A percentile compares a stretch with the other conserved stretches of the same genome.
phyloP scores from a whole-genome alignment of 2,113 vertebrate species.

The Etia nguti region DNA sequence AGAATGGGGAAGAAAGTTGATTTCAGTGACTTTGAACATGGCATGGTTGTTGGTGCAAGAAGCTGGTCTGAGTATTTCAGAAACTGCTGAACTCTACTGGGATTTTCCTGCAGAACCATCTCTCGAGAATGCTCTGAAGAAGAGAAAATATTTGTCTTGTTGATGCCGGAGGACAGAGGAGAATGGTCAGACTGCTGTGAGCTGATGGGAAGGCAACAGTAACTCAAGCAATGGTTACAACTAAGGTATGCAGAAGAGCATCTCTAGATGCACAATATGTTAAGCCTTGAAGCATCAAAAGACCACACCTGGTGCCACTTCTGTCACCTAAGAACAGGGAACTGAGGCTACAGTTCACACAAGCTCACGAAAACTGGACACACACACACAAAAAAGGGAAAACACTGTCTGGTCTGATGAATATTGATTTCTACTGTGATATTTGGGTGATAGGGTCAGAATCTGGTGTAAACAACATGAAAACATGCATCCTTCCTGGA shows the following conservation, averaged over 20 bases:
- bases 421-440: not conserved
- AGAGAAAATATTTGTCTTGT: not conserved
- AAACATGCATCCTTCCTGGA: not conserved
- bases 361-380: not conserved
- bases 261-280: not conserved
- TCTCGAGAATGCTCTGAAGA: not conserved
- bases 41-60: not conserved
- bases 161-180: not conserved
- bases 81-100: not conserved
- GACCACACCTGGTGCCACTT: not conserved
- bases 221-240: not conserved
- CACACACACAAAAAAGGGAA: not conserved
- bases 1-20: not conserved
- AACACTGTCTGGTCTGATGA: not conserved
- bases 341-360: not conserved
- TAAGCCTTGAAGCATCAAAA: not conserved
- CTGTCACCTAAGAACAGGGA: accelerated
- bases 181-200: not conserved
- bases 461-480: not conserved
- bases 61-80: not conserved
- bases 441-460: not conserved
- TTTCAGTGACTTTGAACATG: not conserved
- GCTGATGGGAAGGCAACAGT: not conserved
- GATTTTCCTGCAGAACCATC: not conserved
- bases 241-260: not conserved